These are phyloP conservation scores for Phodopus roborovskii DNA, from an alignment of 2,113 vertebrate genomes.

Conservation along the genomic window DNA sequence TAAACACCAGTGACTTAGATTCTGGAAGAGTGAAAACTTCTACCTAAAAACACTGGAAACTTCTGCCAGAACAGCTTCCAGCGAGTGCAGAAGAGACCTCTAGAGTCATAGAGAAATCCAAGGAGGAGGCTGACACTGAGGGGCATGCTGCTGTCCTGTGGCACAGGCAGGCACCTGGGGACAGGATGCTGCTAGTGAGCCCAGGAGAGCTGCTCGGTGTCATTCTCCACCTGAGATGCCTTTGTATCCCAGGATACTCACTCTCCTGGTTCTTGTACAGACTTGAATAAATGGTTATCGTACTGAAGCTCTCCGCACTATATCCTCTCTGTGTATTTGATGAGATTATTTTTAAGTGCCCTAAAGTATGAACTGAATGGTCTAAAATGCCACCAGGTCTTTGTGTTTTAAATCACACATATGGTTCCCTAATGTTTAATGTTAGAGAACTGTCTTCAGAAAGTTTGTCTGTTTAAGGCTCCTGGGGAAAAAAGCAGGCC, in stretches of 20 bases:
- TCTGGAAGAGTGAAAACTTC: background rate
- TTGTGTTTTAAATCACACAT: conserved; percentile 92
- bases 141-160: conserved; percentile 93
- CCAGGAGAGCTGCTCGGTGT: conserved; percentile 90
- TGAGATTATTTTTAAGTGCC: conserved; percentile 91
- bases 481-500: conserved; percentile 85
- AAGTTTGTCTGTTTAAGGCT: conserved; percentile 89
- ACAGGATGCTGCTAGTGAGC: conserved; percentile 87
- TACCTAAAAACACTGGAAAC: no score
- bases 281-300: conserved; percentile 92
- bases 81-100: background rate
- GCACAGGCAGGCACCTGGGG: conserved; percentile 94
- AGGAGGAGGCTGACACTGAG: background rate
- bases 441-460: conserved; percentile 89
- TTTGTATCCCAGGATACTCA: conserved; percentile 91
- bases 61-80: background rate
- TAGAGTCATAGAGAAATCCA: background rate
- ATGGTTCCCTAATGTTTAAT: conserved; percentile 89
- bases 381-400: conserved; percentile 97
- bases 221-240: conserved; percentile 89
- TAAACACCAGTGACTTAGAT: background rate
- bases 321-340: conserved; percentile 70
- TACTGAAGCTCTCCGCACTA: conserved; percentile 80
- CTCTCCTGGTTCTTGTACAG: conserved; percentile 90
- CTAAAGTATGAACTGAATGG: conserved; percentile 92